phyloP scores from a whole-genome alignment of 1,140 invertebrate species.

The Penaeus indicus region DNA sequence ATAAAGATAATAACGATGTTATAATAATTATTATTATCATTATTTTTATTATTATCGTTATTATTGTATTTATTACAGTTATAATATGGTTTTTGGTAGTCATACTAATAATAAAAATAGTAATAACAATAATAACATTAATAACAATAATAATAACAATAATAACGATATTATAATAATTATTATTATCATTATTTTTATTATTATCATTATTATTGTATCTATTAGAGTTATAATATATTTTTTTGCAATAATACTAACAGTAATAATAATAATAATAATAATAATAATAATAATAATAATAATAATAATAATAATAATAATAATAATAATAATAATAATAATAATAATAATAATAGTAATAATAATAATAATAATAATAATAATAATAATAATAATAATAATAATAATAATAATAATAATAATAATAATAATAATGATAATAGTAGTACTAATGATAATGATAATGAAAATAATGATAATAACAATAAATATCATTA shows the following conservation, averaged over 20 bases:
- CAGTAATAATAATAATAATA: background rate
- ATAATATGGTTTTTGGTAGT: too few species aligned
- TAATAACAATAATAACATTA: too few species aligned
- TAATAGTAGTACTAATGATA: too few species aligned
- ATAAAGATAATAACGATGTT: too few species aligned
- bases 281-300: background rate
- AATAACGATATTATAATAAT: too few species aligned
- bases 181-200: conserved; percentile 9
- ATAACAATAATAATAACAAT: too few species aligned
- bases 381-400: background rate
- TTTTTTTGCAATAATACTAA: background rate
- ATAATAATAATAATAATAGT: background rate
- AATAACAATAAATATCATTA: too few species aligned
- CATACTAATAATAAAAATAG: too few species aligned
- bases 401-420: background rate
- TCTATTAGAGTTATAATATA: background rate
- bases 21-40: too few species aligned
- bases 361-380: background rate
- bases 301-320: background rate
- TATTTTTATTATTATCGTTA: too few species aligned
- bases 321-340: background rate
- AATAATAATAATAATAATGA: background rate
- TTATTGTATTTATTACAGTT: too few species aligned
- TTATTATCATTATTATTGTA: conserved; percentile 14
- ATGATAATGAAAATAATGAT: too few species aligned